These are phyloP conservation scores for Argyrosomus japonicus DNA, from an alignment of 2,113 vertebrate genomes.

Conservation along the genomic window DNA sequence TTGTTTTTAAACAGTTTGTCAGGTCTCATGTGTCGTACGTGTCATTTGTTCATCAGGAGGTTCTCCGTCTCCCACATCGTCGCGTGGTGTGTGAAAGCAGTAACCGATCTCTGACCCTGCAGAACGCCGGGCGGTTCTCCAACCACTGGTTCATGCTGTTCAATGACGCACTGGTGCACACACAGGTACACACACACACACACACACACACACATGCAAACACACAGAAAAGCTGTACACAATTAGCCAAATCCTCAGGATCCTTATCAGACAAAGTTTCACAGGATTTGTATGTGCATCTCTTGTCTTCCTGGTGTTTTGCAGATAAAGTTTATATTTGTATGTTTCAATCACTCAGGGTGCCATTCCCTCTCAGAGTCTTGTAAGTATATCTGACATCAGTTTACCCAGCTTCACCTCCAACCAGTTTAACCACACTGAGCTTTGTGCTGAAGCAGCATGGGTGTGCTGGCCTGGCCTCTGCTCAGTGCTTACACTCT, in stretches of 20 bases:
- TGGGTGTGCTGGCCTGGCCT: slow-evolving; percentile 51
- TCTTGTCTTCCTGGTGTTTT: slow-evolving; percentile 17
- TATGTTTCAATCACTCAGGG: slow-evolving; percentile 80
- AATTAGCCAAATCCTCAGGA: not conserved
- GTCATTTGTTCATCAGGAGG: slow-evolving; percentile 84
- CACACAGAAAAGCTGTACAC: not conserved
- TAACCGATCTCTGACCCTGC: slow-evolving; percentile 90
- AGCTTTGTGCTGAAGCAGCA: slow-evolving; percentile 56
- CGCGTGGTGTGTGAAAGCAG: slow-evolving; percentile 95
- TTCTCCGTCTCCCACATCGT: slow-evolving; percentile 90
- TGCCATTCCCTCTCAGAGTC: slow-evolving; percentile 81
- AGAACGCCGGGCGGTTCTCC: slow-evolving; percentile 95
- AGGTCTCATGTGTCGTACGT: not conserved
- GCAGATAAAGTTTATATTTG: slow-evolving; percentile 31
- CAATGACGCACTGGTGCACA: slow-evolving; percentile 95
- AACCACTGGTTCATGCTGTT: slow-evolving; percentile 98
- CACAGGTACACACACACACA: slow-evolving; percentile 90
- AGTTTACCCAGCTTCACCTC: slow-evolving; percentile 28
- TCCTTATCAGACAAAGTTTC: not conserved
- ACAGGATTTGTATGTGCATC: not conserved
- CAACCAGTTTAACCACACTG: slow-evolving; percentile 20
- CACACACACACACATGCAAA: slow-evolving; percentile 68
- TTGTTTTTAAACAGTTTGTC: not conserved
- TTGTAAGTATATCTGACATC: slow-evolving; percentile 82
- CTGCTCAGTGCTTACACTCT: slow-evolving; percentile 45